Evolutionary conservation across 2,888 invertebrate species (phyloP).

Genomic region (Machimus rusticus): DNA sequence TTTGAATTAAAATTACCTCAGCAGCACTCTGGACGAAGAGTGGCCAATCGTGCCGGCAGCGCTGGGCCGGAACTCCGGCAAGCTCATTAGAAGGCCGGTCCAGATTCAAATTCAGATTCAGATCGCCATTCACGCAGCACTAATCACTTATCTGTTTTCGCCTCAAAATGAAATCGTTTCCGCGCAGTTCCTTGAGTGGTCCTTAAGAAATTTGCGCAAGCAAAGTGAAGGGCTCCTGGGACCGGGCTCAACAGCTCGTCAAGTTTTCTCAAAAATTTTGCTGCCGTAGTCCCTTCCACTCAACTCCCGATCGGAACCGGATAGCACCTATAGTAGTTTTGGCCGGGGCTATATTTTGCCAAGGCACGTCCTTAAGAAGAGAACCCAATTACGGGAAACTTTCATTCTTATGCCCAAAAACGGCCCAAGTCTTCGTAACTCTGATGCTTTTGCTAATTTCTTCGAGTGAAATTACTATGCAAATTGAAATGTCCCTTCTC

Average conservation of each 20-base stretch:
- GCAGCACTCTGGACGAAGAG: background rate
- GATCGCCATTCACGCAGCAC: background rate
- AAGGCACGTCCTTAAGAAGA: conserved; percentile 8
- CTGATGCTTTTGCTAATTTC: conserved; percentile 21
- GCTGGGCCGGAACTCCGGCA: background rate
- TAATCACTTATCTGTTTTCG: background rate
- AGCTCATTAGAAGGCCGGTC: background rate
- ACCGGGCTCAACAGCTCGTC: background rate
- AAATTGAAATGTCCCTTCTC: conserved; percentile 38
- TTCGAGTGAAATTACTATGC: conserved; percentile 37
- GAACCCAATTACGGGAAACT: conserved; percentile 27
- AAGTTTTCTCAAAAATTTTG: background rate
- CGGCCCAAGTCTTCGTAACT: background rate
- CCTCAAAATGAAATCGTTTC: background rate
- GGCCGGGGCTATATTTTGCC: background rate
- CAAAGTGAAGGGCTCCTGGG: background rate
- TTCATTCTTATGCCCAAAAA: conserved; percentile 8
- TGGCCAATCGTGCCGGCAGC: background rate
- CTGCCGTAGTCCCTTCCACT: background rate
- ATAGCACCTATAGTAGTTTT: background rate
- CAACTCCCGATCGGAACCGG: background rate
- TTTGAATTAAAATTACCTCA: background rate
- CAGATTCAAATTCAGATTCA: background rate
- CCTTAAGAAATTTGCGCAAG: background rate
- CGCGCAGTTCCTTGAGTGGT: background rate